Evolutionary conservation across 2,888 invertebrate genomes (phyloP).

Genomic region (Temnothorax unifasciatus): DNA sequence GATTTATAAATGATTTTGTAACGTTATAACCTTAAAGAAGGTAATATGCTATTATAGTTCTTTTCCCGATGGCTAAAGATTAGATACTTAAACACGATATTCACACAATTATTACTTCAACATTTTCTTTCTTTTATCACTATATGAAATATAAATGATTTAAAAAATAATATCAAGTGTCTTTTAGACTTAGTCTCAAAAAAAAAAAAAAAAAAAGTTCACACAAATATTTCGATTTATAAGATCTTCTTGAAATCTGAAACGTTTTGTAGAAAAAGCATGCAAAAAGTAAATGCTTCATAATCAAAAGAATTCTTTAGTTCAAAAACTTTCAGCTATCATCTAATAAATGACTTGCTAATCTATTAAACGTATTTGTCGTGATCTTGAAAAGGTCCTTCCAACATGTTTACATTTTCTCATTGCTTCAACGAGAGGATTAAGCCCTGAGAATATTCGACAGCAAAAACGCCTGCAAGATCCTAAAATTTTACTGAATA

Average conservation of each 20-base stretch:
- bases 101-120: constrained; percentile 8
- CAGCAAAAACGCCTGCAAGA: constrained; percentile 6
- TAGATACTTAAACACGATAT: constrained; percentile 9
- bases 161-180: constrained; percentile 15
- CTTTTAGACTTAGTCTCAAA: neutral
- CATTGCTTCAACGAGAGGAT: constrained; percentile 5
- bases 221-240: constrained; percentile 23
- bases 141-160: constrained; percentile 18
- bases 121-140: constrained; percentile 2
- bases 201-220: no score
- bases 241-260: neutral
- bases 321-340: neutral
- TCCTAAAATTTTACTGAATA: constrained; percentile 62
- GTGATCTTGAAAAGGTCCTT: neutral
- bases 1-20: constrained; percentile 32
- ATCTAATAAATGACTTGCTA: constrained; percentile 8
- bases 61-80: constrained; percentile 13
- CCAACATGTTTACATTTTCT: constrained; percentile 25
- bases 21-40: constrained; percentile 27
- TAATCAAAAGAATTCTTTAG: neutral
- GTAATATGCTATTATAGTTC: constrained; percentile 20
- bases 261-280: neutral
- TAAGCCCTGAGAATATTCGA: constrained; percentile 24
- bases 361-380: constrained; percentile 12
- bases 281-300: neutral